A percentile compares a stretch with the other conserved stretches of the same genome.
Evolutionary conservation across 2,888 invertebrate genomes (phyloP).

Genomic region (Aromia moschata): DNA sequence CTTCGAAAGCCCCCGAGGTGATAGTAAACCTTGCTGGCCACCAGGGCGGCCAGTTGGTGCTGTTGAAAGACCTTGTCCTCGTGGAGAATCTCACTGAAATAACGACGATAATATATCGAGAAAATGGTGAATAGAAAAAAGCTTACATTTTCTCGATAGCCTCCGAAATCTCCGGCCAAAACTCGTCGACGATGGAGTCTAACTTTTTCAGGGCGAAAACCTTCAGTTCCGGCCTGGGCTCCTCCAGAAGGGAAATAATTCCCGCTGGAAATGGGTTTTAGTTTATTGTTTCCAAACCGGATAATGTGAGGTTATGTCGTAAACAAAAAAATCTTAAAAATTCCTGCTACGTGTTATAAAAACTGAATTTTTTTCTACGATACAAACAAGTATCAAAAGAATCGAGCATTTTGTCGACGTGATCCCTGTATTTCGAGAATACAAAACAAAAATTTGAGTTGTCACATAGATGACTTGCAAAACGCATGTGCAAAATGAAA

Average conservation of each 20-base stretch:
- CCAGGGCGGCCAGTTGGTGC: conserved; percentile 92
- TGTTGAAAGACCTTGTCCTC: conserved; percentile 91
- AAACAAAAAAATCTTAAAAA: too few species aligned
- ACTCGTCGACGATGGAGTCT: conserved; percentile 94
- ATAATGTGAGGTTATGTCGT: conserved; percentile 44
- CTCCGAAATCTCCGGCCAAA: conserved; percentile 99
- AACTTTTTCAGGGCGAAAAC: conserved; percentile 93
- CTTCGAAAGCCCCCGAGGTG: conserved; percentile 97
- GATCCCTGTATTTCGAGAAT: too few species aligned
- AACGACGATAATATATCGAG: conserved; percentile 1
- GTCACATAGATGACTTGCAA: conserved; percentile 53
- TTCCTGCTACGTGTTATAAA: too few species aligned
- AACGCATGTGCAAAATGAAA: conserved; percentile 46
- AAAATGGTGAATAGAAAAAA: background rate
- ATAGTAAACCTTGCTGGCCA: conserved; percentile 98
- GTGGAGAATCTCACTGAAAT: conserved; percentile 85
- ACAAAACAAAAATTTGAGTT: conserved; percentile 26
- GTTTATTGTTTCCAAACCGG: conserved; percentile 25
- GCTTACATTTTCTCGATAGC: conserved; percentile 93
- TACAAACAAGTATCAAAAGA: too few species aligned
- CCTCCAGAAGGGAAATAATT: conserved; percentile 94
- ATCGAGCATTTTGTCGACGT: too few species aligned
- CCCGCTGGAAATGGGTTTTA: conserved; percentile 72
- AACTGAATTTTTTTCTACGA: too few species aligned
- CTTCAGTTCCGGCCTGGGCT: conserved; percentile 92